phyloP scores from a whole-genome alignment of 2,888 invertebrate genomes.

The Chrysodeixis includens region DNA sequence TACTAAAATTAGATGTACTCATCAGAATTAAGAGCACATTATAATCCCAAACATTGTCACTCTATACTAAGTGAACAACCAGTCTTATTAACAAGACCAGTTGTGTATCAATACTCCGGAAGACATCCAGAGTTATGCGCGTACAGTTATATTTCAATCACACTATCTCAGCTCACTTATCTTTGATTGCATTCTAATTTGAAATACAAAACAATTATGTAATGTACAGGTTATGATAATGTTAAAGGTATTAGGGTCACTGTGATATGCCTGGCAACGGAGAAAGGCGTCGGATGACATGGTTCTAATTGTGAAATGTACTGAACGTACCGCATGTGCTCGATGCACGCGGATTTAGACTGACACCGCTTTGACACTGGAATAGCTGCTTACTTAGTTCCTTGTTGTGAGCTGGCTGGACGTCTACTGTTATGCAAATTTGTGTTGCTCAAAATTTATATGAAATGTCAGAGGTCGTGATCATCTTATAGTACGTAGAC shows the following conservation, averaged over 20 bases:
- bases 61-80: not conserved
- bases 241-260: conserved; percentile 51
- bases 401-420: not conserved
- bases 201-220: conserved; percentile 54
- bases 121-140: conserved; percentile 25
- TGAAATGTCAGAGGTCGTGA: too few relatives aligned
- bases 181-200: conserved; percentile 53
- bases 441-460: too few relatives aligned
- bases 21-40: too few relatives aligned
- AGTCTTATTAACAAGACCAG: not conserved
- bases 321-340: conserved; percentile 27
- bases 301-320: conserved; percentile 56
- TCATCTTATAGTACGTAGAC: too few relatives aligned
- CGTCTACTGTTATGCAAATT: too few relatives aligned
- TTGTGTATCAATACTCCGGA: conserved; percentile 12
- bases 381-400: not conserved
- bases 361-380: conserved; percentile 37
- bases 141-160: conserved; percentile 53
- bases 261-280: conserved; percentile 50
- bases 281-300: conserved; percentile 53
- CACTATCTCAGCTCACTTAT: conserved; percentile 42
- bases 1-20: too few relatives aligned
- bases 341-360: conserved; percentile 24
- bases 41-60: too few relatives aligned
- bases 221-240: conserved; percentile 60